These are phyloP conservation scores for Daubentonia madagascariensis DNA, from an alignment of 2,113 vertebrate species.

Conservation along the genomic window DNA sequence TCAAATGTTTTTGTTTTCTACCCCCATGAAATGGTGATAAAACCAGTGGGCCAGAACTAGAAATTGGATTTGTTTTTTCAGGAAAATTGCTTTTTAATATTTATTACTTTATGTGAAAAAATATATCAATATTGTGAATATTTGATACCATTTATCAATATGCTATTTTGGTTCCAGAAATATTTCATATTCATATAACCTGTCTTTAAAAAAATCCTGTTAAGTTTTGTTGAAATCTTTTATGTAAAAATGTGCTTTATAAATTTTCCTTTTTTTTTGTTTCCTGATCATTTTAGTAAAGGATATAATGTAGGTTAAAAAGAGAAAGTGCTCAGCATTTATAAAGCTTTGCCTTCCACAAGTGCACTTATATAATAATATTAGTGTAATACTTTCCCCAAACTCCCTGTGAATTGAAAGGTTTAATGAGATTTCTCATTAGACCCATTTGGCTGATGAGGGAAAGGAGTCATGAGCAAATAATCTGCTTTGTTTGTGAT, in stretches of 20 bases:
- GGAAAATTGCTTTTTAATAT: neutral
- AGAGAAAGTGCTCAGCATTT: neutral
- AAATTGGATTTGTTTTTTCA: neutral
- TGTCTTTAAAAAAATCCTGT: neutral
- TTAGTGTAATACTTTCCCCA: neutral
- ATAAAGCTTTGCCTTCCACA: neutral
- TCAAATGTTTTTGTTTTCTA: neutral
- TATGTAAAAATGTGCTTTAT: neutral
- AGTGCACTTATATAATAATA: neutral
- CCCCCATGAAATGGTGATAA: neutral
- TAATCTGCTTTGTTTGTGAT: neutral
- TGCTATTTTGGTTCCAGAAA: neutral
- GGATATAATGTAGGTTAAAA: neutral
- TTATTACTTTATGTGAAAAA: neutral
- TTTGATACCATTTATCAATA: neutral
- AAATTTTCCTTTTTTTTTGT: neutral
- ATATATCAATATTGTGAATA: neutral
- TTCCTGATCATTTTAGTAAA: constrained; percentile 5
- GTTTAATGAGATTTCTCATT: neutral
- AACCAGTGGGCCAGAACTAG: neutral
- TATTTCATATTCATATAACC: neutral
- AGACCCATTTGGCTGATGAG: neutral
- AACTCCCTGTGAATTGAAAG: neutral
- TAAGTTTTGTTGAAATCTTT: neutral
- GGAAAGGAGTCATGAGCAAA: neutral